Base-by-base conservation (phyloP, 2,888 invertebrate species). In the Tipula confusa region DNA sequence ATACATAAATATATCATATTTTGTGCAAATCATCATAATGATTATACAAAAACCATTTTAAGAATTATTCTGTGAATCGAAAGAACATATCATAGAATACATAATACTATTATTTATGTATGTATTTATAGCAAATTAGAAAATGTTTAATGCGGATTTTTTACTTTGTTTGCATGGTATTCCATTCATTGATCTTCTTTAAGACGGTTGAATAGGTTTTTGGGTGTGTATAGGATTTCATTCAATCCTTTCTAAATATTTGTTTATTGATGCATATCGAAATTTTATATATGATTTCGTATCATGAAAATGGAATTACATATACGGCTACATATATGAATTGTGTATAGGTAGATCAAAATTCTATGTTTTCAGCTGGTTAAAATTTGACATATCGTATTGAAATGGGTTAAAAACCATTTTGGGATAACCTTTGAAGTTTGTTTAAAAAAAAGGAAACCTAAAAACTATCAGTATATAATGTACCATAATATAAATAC, bases 41-140 rank as follows among this genome's bases (percentile, higher is more conserved):
- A 64, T 64, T 64, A 64, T 64, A 64, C 64, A 9, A 64, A 64
- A 64, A 64, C 64, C 24, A 24, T 64, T 64, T 64, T 64, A 15
- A 43, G 15, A 43, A 43, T 43, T 43, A 43, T 15, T 43, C 15
- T 43, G n/a, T n/a, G 43, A 43, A 43, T 43, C 43, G 43, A 43
- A 43, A 43, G n/a, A 15, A 43, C n/a, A 43, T 43, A 43, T 43
- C 43, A 43, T 43, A 64, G 64, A 64, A 64, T 64, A 64, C 24
- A 64, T 64, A 64, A 64, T 64, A 24, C 64, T 24, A 64, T 64
- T 64, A 64, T 64, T 64, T 64, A 64, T 64, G 64, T 64, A 64
- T 64, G 64, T 64, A 64, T 64, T 64, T 64, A 64, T 64, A 64
- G 64, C 64, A 64, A 64, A 64, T 64, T 64, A 64, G 64, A 64